These are phyloP conservation scores for Clistopyga incitator DNA, from an alignment of 2,888 invertebrate species.

Conservation along the genomic window DNA sequence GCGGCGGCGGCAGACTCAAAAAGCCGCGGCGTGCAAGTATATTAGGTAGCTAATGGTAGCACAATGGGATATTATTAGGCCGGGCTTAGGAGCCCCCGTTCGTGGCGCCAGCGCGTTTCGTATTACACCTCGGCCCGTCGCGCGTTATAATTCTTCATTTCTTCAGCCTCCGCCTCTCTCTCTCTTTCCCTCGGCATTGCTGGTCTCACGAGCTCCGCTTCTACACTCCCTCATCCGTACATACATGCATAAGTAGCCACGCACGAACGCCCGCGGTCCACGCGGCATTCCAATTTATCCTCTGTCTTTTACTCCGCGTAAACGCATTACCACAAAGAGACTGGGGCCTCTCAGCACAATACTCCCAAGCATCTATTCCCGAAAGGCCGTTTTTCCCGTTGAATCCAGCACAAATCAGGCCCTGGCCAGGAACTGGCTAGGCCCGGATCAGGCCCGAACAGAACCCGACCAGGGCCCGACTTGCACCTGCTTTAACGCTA, in stretches of 20 bases:
- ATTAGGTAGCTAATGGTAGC: constrained; percentile 81
- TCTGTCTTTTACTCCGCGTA: constrained; percentile 40
- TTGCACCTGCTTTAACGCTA: too few relatives aligned
- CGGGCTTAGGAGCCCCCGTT: constrained; percentile 74
- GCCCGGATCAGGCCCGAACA: too few relatives aligned
- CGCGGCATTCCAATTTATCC: constrained; percentile 58
- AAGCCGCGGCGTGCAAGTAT: constrained; percentile 70
- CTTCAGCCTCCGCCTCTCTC: constrained; percentile 54
- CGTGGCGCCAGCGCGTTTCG: constrained; percentile 82
- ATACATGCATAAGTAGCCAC: constrained; percentile 13
- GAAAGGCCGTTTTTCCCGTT: too few relatives aligned
- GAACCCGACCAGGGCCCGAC: too few relatives aligned
- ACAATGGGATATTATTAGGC: constrained; percentile 83
- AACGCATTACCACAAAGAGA: neutral
- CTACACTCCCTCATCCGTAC: constrained; percentile 2
- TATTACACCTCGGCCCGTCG: constrained; percentile 77
- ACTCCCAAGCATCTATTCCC: too few relatives aligned
- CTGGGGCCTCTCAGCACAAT: too few relatives aligned
- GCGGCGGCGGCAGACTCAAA: constrained; percentile 66
- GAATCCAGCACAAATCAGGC: too few relatives aligned
- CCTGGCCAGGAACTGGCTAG: too few relatives aligned
- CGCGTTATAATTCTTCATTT: constrained; percentile 76
- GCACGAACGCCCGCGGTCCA: constrained; percentile 17
- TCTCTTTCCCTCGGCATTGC: constrained; percentile 58
- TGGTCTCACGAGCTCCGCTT: constrained; percentile 47